Percentiles rank a stretch among this genome's conserved stretches.
Conservation (phyloP, 2,797 vertebrate genomes). For the Arremon brunneinucha region DNA sequence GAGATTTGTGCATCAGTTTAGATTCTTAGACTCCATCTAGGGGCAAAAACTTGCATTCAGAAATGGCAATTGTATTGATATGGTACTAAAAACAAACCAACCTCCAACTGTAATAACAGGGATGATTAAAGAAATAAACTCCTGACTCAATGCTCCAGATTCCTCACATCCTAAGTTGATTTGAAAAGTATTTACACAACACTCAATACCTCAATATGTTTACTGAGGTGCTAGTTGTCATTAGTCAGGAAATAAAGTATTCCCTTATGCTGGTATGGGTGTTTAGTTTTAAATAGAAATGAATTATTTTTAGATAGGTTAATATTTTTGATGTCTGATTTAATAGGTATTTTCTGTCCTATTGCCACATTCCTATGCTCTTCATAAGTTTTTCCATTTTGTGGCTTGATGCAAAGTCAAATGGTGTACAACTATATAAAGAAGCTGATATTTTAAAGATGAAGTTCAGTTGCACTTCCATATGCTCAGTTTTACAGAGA, state of each 20-base stretch:
- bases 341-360: not conserved
- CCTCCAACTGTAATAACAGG: not conserved
- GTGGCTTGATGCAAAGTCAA: not conserved
- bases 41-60: not conserved
- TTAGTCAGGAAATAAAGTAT: not conserved
- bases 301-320: not conserved
- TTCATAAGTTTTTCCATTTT: not conserved
- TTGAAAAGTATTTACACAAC: not conserved
- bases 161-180: not conserved
- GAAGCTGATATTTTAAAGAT: not conserved
- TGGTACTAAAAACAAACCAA: not conserved
- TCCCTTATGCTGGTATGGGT: not conserved
- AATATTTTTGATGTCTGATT: not conserved
- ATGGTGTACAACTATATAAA: not conserved
- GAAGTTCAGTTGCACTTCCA: not conserved
- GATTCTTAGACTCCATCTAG: not conserved
- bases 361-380: not conserved
- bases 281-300: not conserved
- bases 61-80: not conserved
- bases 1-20: not conserved
- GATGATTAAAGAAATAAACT: not conserved
- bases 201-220: not conserved
- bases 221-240: not conserved
- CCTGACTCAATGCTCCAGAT: not conserved
- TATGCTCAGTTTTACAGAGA: not conserved